Percentiles rank a stretch among this genome's conserved stretches.
phyloP scores from a whole-genome alignment of 2,797 vertebrate species.

The Bovichtus diacanthus region DNA sequence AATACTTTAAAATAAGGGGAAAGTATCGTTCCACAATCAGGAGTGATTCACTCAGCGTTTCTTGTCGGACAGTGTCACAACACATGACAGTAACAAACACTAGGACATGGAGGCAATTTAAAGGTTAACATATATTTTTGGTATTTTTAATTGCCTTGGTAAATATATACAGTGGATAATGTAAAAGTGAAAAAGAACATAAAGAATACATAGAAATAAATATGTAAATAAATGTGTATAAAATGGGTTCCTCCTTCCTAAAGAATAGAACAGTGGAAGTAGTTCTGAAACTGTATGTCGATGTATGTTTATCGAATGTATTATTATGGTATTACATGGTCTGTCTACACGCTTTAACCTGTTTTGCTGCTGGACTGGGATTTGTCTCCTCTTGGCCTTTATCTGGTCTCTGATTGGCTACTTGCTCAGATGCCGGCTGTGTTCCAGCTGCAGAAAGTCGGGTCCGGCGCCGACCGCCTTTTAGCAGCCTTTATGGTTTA shows the following conservation, averaged over 20 bases:
- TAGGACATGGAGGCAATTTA: not conserved
- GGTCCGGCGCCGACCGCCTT: not conserved
- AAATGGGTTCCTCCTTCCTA: not conserved
- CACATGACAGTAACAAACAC: not conserved
- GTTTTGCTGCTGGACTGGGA: not conserved
- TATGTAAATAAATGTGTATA: not conserved
- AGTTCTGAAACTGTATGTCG: not conserved
- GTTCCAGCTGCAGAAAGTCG: not conserved
- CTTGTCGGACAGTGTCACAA: not conserved
- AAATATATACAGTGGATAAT: not conserved
- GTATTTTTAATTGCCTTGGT: not conserved
- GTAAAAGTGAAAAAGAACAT: not conserved
- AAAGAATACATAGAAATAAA: not conserved
- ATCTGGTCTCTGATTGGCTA: constrained; percentile 13
- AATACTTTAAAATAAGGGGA: not conserved
- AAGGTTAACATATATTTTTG: not conserved
- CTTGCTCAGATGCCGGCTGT: not conserved
- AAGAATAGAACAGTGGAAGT: not conserved
- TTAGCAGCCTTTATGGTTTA: not conserved
- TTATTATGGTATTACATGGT: not conserved
- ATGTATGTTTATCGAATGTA: not conserved
- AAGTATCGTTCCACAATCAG: not conserved
- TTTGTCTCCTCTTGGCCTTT: not conserved
- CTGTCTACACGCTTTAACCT: not conserved
- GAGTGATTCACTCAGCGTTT: not conserved